A percentile compares a stretch with the other conserved stretches of the same genome.
phyloP scores from a whole-genome alignment of 2,888 invertebrate genomes.

The Scotopteryx bipunctaria region DNA sequence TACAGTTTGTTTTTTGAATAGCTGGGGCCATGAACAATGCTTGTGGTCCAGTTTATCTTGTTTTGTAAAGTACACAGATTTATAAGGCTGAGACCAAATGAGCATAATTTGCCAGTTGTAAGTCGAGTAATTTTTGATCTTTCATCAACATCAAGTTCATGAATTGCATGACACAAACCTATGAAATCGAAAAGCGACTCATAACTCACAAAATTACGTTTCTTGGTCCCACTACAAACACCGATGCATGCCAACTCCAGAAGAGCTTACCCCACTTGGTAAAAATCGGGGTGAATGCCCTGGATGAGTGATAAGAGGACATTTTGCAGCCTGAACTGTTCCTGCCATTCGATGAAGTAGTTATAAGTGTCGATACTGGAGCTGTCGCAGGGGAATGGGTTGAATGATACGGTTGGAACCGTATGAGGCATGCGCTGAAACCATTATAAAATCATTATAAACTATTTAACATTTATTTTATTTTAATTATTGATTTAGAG shows the following conservation, averaged over 20 bases:
- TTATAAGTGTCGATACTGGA: constrained; percentile 1
- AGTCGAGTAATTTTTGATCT: no score
- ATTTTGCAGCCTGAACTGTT: neutral
- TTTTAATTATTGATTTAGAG: neutral
- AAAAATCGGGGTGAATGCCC: constrained; percentile 13
- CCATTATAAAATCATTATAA: neutral
- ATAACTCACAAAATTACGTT: no score
- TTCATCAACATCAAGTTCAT: no score
- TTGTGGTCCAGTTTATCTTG: neutral
- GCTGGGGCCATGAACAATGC: neutral
- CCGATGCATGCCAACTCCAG: constrained; percentile 13
- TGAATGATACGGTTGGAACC: constrained; percentile 13
- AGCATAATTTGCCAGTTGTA: no score
- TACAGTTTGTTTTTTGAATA: neutral
- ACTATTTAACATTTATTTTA: no score
- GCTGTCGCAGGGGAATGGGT: constrained; percentile 24
- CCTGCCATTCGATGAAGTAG: constrained; percentile 15
- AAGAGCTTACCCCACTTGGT: constrained; percentile 15
- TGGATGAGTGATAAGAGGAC: constrained; percentile 9
- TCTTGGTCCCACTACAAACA: no score
- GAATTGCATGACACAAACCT: no score
- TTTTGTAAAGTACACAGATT: constrained; percentile 4
- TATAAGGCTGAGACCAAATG: no score
- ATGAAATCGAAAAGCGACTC: no score
- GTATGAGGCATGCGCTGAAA: constrained; percentile 22